Evolutionary conservation across 2,888 invertebrate genomes (phyloP).

Genomic region (Macrophya annulata): DNA sequence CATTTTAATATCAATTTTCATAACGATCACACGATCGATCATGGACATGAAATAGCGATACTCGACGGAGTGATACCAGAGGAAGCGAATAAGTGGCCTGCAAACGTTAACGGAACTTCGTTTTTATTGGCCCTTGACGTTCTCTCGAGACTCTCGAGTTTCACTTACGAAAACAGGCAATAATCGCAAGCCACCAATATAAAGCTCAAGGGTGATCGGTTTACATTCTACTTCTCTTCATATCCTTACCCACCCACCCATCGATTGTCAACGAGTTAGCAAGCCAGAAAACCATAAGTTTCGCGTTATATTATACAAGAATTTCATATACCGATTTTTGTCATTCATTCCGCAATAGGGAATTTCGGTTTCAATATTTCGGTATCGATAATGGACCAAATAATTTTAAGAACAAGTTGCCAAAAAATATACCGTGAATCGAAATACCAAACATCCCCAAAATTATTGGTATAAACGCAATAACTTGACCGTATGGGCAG

Average conservation of each 20-base stretch:
- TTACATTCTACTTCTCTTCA: conserved; percentile 11
- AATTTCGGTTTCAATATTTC: background rate
- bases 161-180: conserved; percentile 52
- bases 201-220: conserved; percentile 39
- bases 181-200: conserved; percentile 31
- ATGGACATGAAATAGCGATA: background rate
- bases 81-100: background rate
- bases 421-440: background rate
- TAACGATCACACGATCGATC: background rate
- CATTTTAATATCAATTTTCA: conserved; percentile 1
- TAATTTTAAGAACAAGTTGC: background rate
- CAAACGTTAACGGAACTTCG: conserved; percentile 5
- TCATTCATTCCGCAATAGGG: background rate
- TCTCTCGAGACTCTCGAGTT: conserved; percentile 46
- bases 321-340: background rate
- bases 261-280: background rate
- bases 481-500: background rate
- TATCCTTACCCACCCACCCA: background rate
- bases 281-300: background rate
- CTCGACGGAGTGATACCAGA: conserved; percentile 9
- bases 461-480: background rate
- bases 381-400: background rate
- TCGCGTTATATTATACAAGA: background rate
- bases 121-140: conserved; percentile 38
- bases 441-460: background rate